Base-by-base conservation (phyloP, 1,140 invertebrate genomes). In the Sitophilus oryzae region DNA sequence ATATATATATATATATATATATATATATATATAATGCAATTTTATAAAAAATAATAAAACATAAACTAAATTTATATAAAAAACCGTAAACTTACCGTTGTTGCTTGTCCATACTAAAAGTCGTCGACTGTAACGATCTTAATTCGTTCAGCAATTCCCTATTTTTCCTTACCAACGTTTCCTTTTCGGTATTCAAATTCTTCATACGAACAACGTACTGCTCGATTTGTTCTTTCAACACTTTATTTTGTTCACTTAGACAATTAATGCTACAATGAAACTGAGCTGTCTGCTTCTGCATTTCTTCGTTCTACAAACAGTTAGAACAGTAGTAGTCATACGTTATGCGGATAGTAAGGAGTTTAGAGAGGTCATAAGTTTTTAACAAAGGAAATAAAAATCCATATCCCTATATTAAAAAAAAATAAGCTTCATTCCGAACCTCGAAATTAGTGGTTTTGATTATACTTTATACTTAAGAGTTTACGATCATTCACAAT, bases 131-230 rank as follows among this genome's bases (percentile, higher is more conserved):
- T 37, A 67, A 14, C 1, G 50, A 35, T 45, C 56, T 53, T 11
- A 69, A 35, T 45, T 67, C 57, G 5, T 18, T 30, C 6, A 56
- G 21, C 15, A 66, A 45, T 36, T 65, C 54, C 14, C 61, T 55
- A 38, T 66, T 66, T 50, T 62, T 62, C 11, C 44, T 16, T n/a
- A 61, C 23, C 15, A 66, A 30, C 2, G 48, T 46, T 6, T 61
- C 60, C 37, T 65, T 66, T 37, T 67, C 67, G 8, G 36, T 50
- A 30, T 62, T 60, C 19, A 63, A 35, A 21, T 25, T 58, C 22
- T 65, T 58, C 16, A 69, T 38, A 35, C 60, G 64, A 9, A 40
- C 8, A 5, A 65, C n/a, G 34, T 63, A 63, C 10, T 62, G 59
- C 22, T 68, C 64, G 2, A 65, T 19, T 40, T 67, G 59, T 1